Evolutionary conservation across 2,888 invertebrate genomes (phyloP).

Genomic region (Papilio elwesi): DNA sequence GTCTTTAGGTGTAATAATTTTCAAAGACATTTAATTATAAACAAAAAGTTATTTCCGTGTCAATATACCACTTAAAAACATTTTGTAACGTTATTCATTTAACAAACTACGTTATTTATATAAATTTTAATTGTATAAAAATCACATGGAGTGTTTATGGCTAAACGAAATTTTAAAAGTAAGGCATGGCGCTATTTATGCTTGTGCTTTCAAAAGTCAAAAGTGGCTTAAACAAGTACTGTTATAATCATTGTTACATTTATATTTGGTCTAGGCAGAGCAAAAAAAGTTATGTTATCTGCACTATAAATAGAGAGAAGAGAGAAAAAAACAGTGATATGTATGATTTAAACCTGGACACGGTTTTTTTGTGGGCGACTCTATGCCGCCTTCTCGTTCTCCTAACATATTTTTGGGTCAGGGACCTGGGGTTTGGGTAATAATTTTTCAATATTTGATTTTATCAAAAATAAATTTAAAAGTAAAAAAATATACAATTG

Average conservation of each 20-base stretch:
- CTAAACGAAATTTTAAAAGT: not conserved
- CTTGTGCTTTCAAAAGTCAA: not conserved
- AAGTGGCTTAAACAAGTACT: conserved; percentile 2
- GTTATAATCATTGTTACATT: not conserved
- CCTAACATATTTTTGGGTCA: too few relatives aligned
- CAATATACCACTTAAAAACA: not conserved
- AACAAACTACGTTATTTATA: not conserved
- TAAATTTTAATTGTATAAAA: not conserved
- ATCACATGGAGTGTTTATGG: not conserved
- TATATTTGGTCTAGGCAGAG: not conserved
- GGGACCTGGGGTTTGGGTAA: too few relatives aligned
- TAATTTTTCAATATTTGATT: too few relatives aligned
- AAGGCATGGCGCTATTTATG: conserved; percentile 12
- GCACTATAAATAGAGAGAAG: not conserved
- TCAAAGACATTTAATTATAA: too few relatives aligned
- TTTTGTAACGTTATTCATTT: conserved; percentile 7
- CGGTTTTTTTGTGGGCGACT: too few relatives aligned
- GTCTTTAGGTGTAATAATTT: too few relatives aligned
- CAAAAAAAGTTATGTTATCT: not conserved
- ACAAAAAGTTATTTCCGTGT: too few relatives aligned
- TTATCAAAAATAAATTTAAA: too few relatives aligned
- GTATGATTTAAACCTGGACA: not conserved
- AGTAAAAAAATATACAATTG: too few relatives aligned
- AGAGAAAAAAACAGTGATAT: not conserved
- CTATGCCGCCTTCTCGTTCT: too few relatives aligned